These are phyloP conservation scores for Drosophila kanekoi DNA, from an alignment of 2,888 invertebrate species.

Conservation along the genomic window DNA sequence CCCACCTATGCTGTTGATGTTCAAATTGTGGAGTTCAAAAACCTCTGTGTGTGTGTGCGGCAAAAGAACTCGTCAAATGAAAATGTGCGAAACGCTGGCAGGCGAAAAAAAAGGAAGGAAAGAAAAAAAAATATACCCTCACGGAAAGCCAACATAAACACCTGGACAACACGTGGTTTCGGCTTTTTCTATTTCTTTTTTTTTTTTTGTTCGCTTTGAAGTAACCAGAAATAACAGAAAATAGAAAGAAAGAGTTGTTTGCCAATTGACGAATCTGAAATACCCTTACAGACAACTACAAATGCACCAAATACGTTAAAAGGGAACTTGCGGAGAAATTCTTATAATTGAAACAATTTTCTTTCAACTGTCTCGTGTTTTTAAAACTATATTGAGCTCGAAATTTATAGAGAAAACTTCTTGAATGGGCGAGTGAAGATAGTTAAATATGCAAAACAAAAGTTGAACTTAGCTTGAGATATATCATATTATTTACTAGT, in stretches of 20 bases:
- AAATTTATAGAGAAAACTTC: too few relatives aligned
- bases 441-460: too few relatives aligned
- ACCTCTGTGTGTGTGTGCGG: conserved; percentile 20
- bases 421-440: too few relatives aligned
- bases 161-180: conserved; percentile 76
- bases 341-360: too few relatives aligned
- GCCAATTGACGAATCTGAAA: not conserved
- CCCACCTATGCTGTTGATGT: not conserved
- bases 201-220: conserved; percentile 61
- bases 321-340: too few relatives aligned
- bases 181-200: conserved; percentile 12
- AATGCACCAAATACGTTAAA: too few relatives aligned
- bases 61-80: conserved; percentile 37
- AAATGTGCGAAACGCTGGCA: conserved; percentile 14
- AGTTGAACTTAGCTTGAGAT: too few relatives aligned
- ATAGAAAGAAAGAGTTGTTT: conserved; percentile 1
- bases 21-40: conserved; percentile 37
- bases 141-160: conserved; percentile 63
- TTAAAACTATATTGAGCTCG: too few relatives aligned
- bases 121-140: conserved; percentile 23
- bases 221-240: conserved; percentile 42
- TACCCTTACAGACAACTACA: not conserved
- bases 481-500: too few relatives aligned
- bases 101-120: conserved; percentile 1
- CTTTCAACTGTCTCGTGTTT: too few relatives aligned